Base-by-base conservation (phyloP, 2,113 vertebrate genomes). In the Triplophysa rosa region DNA sequence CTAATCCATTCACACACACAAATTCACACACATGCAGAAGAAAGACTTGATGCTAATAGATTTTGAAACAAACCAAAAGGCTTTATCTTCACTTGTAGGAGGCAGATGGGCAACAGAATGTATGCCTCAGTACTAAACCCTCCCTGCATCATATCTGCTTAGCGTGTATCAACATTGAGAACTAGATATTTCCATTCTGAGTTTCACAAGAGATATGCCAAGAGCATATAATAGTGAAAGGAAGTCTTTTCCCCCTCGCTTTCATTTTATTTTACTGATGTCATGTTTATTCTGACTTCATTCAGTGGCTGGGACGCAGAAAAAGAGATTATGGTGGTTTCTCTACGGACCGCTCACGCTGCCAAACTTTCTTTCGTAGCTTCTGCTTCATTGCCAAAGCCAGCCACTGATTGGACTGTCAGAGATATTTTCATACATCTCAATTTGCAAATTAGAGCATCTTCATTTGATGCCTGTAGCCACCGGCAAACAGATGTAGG, bases 391-490 rank as follows among this genome's bases (percentile, higher is more conserved):
- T 62, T 82, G 89, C 93, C 93, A 92, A 79, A 84, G 83, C 93
- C 93, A 94, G 93, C 91, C 92, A 89, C 92, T 93, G 93, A 94
- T 92, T 94, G 89, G 92, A 85, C 94, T 95, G 93, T 95, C 94
- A 95, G 88, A 87, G 88, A 92, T 92, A 91, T 90, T 92, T 91
- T 88, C 90, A 90, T 91, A 95, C 89, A 89, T 96, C 94, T 97
- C 94, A 93, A 96, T 97, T 96, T 95, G 94, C 94, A 96, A 94
- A 95, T 94, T 92, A 95, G 92, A 91, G 90, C 83, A 91, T 93
- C 93, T 92, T 88, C 86, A 76, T 84, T 83, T 86, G 84, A 77
- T 19, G 68, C 78, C 85, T 82, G 81, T 78, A 84, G 80, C 71
- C 84, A 81, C 80, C 84, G 23, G 47, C 82, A 82, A 80, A 69